Evolutionary conservation across 2,888 invertebrate species (phyloP), one percentile per base, ranked within the genome.

Genomic region (Diarsia dahlii): DNA sequence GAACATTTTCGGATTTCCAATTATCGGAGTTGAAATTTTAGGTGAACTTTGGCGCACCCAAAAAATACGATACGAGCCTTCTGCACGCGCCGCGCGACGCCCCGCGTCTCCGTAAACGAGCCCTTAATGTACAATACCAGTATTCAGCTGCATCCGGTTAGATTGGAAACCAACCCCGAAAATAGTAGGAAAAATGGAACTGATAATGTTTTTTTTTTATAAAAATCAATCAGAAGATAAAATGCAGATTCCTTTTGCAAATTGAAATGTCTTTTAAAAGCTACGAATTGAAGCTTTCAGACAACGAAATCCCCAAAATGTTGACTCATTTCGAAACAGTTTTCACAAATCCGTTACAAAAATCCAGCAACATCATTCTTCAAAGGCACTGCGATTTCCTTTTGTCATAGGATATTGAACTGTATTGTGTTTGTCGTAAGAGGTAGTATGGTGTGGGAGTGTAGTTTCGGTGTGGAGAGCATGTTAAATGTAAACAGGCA

Each of bases 401-500:
- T 20, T 54, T 77, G 54, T 73, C 39, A 62, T 23, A 34, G 34
- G 9, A 85, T 66, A 52, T 20, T 66, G 15, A 13, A 28, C 56
- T 63, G 20, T 80, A 23, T 52, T 71, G 15, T 46, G 58, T 80
- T 54, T 13, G 45, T 5, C 2, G 46, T 65, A 56, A 76, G 67
- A 52, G 2, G 8, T 73, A 12, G 20, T 65, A 50, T 67, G 0
- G n/a, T 34, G 15, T 60, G 50, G 3, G 13, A n/a, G n/a, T 54
- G 66, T 12, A 62, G 45, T 68, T 39, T 62, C 12, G 12, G 10
- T 12, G 60, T 60, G 12, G 39, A 76, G 72, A 71, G 67, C 58
- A 78, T 68, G 76, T 60, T 63, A 62, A 73, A 85, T 45, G 73
- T 66, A 76, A 80, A 83, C 83, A 82, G 62, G 58, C 23, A 76